A percentile compares a stretch with the other conserved stretches of the same genome.
These are phyloP conservation scores for Amblyornis subalaris DNA, from an alignment of 2,113 vertebrate species.

Conservation along the genomic window DNA sequence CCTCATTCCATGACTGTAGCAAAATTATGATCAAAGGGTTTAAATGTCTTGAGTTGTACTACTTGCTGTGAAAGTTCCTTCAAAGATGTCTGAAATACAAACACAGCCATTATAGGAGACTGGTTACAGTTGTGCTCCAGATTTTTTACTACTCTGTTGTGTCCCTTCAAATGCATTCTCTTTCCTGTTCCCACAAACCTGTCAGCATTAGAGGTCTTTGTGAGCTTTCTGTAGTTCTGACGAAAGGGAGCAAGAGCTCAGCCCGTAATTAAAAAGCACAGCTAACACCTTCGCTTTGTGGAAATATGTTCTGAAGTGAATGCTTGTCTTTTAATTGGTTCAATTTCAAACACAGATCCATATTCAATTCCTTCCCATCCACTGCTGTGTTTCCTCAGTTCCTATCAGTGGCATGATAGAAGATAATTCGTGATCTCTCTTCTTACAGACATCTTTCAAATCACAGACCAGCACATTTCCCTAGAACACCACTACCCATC, in stretches of 20 bases:
- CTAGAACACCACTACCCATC: background rate
- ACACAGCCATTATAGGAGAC: background rate
- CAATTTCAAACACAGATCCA: background rate
- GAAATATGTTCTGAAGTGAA: background rate
- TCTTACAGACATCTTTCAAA: background rate
- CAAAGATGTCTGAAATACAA: background rate
- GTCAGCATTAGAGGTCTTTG: background rate
- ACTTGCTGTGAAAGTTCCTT: background rate
- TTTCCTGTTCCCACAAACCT: accelerated
- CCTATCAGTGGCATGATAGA: background rate
- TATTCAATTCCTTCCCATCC: background rate
- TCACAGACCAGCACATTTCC: background rate
- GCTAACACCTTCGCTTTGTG: background rate
- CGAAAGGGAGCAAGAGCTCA: background rate
- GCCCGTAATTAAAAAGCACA: background rate
- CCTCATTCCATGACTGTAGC: background rate
- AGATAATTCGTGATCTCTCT: background rate
- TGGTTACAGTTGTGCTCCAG: accelerated
- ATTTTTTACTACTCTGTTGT: background rate
- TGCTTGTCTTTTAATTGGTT: background rate
- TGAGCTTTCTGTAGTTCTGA: background rate
- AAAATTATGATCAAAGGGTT: background rate
- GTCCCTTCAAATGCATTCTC: background rate
- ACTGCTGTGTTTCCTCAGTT: background rate
- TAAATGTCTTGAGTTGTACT: background rate